Evolutionary conservation across 2,797 vertebrate genomes (phyloP).

Genomic region (Mus spretus): DNA sequence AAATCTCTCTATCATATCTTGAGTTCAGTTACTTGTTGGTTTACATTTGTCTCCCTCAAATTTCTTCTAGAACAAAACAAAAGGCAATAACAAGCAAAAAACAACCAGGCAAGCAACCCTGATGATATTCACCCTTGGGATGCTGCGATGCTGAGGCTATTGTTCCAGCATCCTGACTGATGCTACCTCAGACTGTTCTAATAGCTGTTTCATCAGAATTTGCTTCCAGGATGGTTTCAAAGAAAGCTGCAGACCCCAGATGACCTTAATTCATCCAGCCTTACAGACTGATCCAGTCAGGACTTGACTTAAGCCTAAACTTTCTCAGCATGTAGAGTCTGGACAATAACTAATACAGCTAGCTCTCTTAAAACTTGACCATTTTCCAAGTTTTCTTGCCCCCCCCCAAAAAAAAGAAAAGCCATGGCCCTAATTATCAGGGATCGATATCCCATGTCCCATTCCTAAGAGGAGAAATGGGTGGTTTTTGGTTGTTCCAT

Average conservation of each 20-base stretch:
- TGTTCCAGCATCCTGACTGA: neutral
- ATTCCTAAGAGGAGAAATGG: neutral
- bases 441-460: neutral
- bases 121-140: neutral
- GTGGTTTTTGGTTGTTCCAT: neutral
- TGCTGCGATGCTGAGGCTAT: neutral
- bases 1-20: neutral
- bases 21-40: neutral
- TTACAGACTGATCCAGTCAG: neutral
- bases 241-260: neutral
- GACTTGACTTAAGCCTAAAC: neutral
- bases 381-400: neutral
- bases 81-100: neutral
- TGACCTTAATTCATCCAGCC: neutral
- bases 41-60: neutral
- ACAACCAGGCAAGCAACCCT: neutral
- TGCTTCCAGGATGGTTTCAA: neutral
- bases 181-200: neutral
- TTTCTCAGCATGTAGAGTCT: neutral
- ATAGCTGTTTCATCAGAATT: neutral
- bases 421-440: neutral
- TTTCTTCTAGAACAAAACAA: neutral
- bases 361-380: neutral
- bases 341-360: neutral
- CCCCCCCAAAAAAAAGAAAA: neutral